Evolutionary conservation across 2,113 vertebrate genomes (phyloP), one percentile per base, ranked within the genome.

Genomic region (Atrichornis clamosus): DNA sequence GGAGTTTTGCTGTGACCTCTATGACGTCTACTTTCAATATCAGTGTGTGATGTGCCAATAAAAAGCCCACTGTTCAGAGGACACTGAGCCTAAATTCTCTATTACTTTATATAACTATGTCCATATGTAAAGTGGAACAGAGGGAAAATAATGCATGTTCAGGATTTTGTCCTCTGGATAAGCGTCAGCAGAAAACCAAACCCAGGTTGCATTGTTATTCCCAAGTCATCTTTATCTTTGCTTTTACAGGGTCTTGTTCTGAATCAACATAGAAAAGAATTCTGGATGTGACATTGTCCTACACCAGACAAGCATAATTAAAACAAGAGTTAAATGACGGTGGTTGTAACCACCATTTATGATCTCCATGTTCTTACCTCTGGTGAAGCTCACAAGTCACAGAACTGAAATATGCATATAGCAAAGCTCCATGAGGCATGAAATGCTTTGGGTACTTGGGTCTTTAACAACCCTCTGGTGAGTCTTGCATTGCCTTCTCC

Each of bases 1-100:
- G 4, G 22, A 44, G 5, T 55, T 87, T 90, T 52, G 6, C 27
- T 73, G 24, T 64, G 55, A 64, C 23, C 7, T 68, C 16, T 5
- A 1, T 41, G 60, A 83, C 92, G 8, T 44, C 18, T 63, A 7
- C 5, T 79, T 59, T 55, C 0, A 0, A 8, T 1, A 1, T 17
- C 5, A 8, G 13, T 60, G 39, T 68, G 8, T 50, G 47, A 7
- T 41, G 41, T 20, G 11, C 33, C 56, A 79, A 13, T 52, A 44
- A 73, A 44, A 73, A 8, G 4, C 13, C 7, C 26, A 15, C 21
- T 28, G 6, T 30, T 76, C 14, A 82, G 56, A 85, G 47, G 20
- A 63, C 41, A n/a, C 11, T 39, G 37, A 87, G 9, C 5, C 24
- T 52, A 37, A 68, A 56, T 52, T 52, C 6, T 52, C 8, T 72